phyloP scores from a whole-genome alignment of 1,140 invertebrate species.

The Drosophila littoralis region DNA sequence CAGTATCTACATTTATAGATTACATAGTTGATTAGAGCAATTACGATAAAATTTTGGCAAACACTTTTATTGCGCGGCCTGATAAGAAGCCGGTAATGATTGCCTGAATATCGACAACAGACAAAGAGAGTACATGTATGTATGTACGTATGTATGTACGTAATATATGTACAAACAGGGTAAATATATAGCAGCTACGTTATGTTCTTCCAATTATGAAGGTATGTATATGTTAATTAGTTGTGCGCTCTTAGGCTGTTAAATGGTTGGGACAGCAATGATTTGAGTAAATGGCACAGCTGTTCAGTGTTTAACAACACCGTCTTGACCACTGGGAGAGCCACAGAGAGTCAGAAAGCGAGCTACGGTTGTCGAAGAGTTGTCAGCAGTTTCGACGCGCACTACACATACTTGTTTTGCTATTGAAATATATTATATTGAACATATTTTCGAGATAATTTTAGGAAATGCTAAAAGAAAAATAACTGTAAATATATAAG shows the following conservation, averaged over 20 bases:
- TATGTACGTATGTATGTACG: not conserved
- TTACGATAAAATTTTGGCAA: constrained; percentile 69
- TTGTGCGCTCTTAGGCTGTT: constrained; percentile 29
- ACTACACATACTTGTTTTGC: not conserved
- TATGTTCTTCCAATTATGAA: constrained; percentile 2
- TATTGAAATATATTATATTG: not conserved
- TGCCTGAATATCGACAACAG: constrained; percentile 21
- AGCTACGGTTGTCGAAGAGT: constrained; percentile 15
- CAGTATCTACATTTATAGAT: constrained; percentile 5
- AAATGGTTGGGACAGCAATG: not conserved
- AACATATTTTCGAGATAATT: too few species aligned
- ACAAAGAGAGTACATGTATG: constrained; percentile 27
- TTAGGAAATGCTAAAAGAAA: too few species aligned
- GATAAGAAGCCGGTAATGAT: constrained; percentile 21
- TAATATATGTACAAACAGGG: not conserved
- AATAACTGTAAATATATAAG: too few species aligned
- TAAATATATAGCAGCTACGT: constrained; percentile 2
- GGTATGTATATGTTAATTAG: constrained; percentile 39
- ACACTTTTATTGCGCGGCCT: constrained; percentile 25
- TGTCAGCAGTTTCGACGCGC: constrained; percentile 20
- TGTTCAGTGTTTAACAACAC: constrained; percentile 63
- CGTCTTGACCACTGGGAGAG: constrained; percentile 13
- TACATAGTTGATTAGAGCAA: constrained; percentile 60
- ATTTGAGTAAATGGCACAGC: constrained; percentile 35
- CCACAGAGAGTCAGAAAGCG: constrained; percentile 17